phyloP scores from a whole-genome alignment of 1,140 invertebrate species.

The Ceratosolen fusciceps region DNA sequence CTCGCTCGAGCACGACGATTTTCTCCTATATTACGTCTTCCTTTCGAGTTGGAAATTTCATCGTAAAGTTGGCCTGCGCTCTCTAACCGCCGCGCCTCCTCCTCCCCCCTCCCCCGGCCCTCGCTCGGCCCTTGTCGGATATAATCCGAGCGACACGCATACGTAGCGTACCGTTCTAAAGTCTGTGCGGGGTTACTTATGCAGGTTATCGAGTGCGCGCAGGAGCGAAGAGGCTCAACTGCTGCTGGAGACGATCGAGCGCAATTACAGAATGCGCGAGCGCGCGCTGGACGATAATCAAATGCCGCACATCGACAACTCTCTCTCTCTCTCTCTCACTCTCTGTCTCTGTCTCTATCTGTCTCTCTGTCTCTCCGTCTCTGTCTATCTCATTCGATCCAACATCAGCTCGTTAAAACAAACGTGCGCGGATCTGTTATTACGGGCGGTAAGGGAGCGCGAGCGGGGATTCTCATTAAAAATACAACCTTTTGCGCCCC shows the following conservation, averaged over 20 bases:
- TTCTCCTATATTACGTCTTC: neutral
- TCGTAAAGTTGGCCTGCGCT: slow-evolving; percentile 30
- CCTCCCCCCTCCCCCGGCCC: too few relatives aligned
- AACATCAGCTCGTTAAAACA: neutral
- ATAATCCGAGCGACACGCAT: too few relatives aligned
- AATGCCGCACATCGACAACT: slow-evolving; percentile 7
- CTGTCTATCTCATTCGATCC: neutral
- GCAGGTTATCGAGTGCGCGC: slow-evolving; percentile 9
- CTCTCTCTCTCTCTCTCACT: neutral
- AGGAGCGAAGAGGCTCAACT: neutral
- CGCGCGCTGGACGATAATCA: slow-evolving; percentile 31
- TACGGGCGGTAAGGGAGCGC: neutral
- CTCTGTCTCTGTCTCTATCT: too few relatives aligned
- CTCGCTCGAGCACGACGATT: neutral
- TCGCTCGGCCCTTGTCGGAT: too few relatives aligned
- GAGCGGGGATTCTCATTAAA: slow-evolving; percentile 22
- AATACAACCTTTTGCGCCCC: slow-evolving; percentile 19
- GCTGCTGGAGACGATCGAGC: slow-evolving; percentile 32
- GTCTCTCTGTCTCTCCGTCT: neutral
- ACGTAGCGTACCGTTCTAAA: too few relatives aligned
- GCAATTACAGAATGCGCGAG: slow-evolving; percentile 27
- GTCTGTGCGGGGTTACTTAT: neutral
- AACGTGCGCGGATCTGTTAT: neutral
- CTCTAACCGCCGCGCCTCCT: too few relatives aligned
- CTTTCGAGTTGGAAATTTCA: slow-evolving; percentile 27